Conservation (phyloP, 2,888 invertebrate species). For the Meghimatium bilineatum region DNA sequence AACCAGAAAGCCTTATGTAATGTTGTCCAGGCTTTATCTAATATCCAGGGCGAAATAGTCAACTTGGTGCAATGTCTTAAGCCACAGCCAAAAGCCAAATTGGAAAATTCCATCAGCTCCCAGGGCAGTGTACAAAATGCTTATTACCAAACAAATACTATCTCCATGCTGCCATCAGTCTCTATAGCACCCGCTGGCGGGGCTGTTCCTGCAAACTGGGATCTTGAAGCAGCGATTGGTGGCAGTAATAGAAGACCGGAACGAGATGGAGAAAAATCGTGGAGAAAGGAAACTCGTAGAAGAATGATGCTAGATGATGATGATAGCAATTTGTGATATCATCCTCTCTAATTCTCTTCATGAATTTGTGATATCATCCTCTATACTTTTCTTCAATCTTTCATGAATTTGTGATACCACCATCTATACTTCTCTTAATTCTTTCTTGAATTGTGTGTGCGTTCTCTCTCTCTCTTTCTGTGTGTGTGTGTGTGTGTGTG, state of each 20-base stretch:
- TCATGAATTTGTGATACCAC: slow-evolving; percentile 51
- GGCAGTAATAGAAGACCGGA: neutral
- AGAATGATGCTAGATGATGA: slow-evolving; percentile 52
- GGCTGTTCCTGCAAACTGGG: slow-evolving; percentile 12
- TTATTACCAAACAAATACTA: slow-evolving; percentile 30
- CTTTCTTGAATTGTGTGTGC: too few species aligned
- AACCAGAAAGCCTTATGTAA: slow-evolving; percentile 77
- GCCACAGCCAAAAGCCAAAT: slow-evolving; percentile 57
- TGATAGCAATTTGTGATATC: slow-evolving; percentile 55
- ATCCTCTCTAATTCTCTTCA: too few species aligned
- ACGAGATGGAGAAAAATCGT: slow-evolving; percentile 20
- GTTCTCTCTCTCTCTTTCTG: too few species aligned
- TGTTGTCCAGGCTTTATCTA: slow-evolving; percentile 76
- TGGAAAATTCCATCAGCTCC: slow-evolving; percentile 40
- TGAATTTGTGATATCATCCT: slow-evolving; percentile 51
- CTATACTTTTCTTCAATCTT: neutral
- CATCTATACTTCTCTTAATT: neutral
- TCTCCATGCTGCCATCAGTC: neutral
- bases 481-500: too few species aligned
- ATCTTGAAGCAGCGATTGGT: slow-evolving; percentile 6
- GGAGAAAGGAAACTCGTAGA: slow-evolving; percentile 38
- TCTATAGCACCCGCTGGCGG: slow-evolving; percentile 2
- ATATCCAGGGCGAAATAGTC: slow-evolving; percentile 76
- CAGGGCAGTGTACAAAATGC: slow-evolving; percentile 44
- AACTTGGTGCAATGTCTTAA: slow-evolving; percentile 69